Evolutionary conservation across 2,797 vertebrate genomes (phyloP).

Genomic region (Cuniculus paca): DNA sequence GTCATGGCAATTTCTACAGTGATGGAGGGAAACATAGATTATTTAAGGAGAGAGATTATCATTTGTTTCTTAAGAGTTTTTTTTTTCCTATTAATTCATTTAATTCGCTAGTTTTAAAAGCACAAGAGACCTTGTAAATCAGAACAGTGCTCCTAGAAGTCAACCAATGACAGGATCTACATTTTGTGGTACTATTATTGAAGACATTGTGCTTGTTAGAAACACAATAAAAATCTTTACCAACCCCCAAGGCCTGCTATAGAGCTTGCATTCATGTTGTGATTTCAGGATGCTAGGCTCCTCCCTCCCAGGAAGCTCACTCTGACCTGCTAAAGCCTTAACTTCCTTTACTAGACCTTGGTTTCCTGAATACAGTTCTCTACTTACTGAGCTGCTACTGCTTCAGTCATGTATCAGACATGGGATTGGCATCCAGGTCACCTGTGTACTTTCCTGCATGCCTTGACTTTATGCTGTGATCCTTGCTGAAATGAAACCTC

Average conservation of each 20-base stretch:
- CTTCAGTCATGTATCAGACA: background rate
- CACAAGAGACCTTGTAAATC: background rate
- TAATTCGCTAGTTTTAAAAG: slow-evolving; percentile 29
- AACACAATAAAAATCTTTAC: slow-evolving; percentile 16
- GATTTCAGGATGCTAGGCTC: background rate
- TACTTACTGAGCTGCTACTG: background rate
- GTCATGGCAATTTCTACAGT: slow-evolving; percentile 34
- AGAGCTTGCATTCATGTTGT: background rate
- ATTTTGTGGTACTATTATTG: background rate
- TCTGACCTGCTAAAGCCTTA: background rate
- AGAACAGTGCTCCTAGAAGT: slow-evolving; percentile 16
- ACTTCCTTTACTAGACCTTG: background rate
- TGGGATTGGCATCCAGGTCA: background rate
- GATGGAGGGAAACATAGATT: slow-evolving; percentile 9
- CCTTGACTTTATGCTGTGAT: background rate
- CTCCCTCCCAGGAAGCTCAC: background rate
- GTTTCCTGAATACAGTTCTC: background rate
- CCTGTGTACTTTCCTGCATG: background rate
- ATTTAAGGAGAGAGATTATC: background rate
- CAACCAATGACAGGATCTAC: background rate
- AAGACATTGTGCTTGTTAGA: background rate
- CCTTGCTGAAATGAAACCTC: background rate
- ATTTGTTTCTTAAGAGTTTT: slow-evolving; percentile 7
- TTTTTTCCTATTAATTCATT: slow-evolving; percentile 14
- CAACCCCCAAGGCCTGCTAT: background rate